Conservation (phyloP, 2,797 vertebrate species). For the Halcyon leucocephala region DNA sequence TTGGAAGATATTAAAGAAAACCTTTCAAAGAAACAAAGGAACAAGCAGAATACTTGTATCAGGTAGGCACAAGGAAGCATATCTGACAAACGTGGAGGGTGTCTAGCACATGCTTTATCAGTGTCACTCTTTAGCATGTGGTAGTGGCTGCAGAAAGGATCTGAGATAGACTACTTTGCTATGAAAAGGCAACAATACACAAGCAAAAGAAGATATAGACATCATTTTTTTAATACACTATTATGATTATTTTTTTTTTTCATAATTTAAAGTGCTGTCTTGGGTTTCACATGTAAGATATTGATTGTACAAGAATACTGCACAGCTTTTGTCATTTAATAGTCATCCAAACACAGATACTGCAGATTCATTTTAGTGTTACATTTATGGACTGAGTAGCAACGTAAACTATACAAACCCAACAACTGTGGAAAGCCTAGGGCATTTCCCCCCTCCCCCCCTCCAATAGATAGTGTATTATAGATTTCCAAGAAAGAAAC, state of each 20-base stretch:
- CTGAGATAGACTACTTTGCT: background rate
- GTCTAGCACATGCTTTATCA: background rate
- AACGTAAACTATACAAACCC: background rate
- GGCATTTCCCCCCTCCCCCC: background rate
- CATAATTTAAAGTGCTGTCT: conserved; percentile 6
- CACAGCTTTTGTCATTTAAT: background rate
- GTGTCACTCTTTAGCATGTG: background rate
- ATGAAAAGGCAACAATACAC: background rate
- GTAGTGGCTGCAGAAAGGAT: background rate
- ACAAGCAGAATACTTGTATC: background rate
- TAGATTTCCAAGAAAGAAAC: conserved; percentile 46
- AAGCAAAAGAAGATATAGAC: background rate
- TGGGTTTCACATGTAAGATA: conserved; percentile 16
- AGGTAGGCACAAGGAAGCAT: background rate
- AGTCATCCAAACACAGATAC: background rate
- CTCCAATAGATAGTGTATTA: background rate
- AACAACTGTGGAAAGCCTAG: conserved; percentile 5
- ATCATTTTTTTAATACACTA: background rate
- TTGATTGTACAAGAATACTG: conserved; percentile 16
- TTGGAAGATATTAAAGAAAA: background rate
- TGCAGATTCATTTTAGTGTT: background rate
- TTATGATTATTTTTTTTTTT: background rate
- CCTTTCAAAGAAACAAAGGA: background rate
- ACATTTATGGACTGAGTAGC: conserved; percentile 32
- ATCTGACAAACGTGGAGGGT: background rate